Evolutionary conservation across 2,888 invertebrate species (phyloP), one percentile per base, ranked within the genome.

Genomic region (Adelognathus sp.): DNA sequence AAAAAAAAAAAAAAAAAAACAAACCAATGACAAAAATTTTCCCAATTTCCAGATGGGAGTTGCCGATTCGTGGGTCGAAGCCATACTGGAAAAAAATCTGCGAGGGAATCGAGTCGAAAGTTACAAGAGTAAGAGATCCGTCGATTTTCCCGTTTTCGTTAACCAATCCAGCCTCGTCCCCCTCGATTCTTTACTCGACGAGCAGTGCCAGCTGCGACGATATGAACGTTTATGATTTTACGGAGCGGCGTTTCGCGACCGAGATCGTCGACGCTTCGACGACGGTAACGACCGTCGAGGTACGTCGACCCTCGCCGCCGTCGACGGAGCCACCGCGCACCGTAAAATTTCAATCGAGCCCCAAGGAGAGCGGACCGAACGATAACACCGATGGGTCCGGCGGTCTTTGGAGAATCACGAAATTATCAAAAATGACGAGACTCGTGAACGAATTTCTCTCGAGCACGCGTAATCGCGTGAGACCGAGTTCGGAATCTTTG

Each of bases 21-120:
- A 14, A 50, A 44, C 2, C 7, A 64, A 1, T 50, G 5, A 44
- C 33, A 21, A 16, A 58, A 9, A 58, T 36, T 60, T 24, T 50
- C 11, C 24, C n/a, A 11, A 54, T 54, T 41, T 9, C 14, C 36
- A 89, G 90, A 83, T 88, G 85, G 85, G 89, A 89, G 61, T 73
- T 76, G 76, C 85, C 87, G 24, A 66, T 86, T 31, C 78, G 80
- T 46, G 80, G 78, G 14, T 85, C 86, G 1, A 86, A 76, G 29
- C 71, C 81, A 3, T 88, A 89, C 27, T 90, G 90, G 90, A 46
- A 83, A 6, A 80, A 85, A 39, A 78, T 89, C 16, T 86, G 85
- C 75, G 77, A 79, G 1, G 82, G 87, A 0, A 79, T 87, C n/a
- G 89, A 87, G 46, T 80, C 78, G 33, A 86, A 75, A 39, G 67